These are phyloP conservation scores for Brachionichthys hirsutus DNA, from an alignment of 2,113 vertebrate genomes.

Conservation along the genomic window DNA sequence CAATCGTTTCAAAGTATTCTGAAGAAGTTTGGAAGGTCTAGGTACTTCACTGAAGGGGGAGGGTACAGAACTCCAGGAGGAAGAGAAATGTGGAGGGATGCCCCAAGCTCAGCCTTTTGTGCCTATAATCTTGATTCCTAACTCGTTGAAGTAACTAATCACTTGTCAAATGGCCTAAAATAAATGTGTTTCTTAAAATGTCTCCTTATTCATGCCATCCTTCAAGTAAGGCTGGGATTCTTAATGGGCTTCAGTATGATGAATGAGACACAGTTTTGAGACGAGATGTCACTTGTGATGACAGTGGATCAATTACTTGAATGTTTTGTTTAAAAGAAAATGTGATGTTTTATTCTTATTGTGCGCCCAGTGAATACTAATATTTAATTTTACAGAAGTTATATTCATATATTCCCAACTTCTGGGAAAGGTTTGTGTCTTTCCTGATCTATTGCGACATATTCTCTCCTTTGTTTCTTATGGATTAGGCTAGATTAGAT, in stretches of 20 bases:
- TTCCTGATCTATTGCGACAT: too few relatives aligned
- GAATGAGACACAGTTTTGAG: slow-evolving; percentile 5
- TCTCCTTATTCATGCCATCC: slow-evolving; percentile 16
- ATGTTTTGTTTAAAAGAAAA: too few relatives aligned
- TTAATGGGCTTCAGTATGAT: slow-evolving; percentile 21
- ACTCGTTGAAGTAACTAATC: slow-evolving; percentile 32
- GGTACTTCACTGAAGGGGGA: not conserved
- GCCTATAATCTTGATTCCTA: slow-evolving; percentile 6
- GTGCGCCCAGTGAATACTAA: too few relatives aligned
- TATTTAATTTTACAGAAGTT: too few relatives aligned
- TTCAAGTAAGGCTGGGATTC: slow-evolving; percentile 30
- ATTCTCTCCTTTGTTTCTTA: too few relatives aligned
- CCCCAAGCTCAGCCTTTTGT: not conserved
- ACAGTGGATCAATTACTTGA: too few relatives aligned
- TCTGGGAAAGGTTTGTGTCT: too few relatives aligned
- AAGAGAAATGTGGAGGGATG: not conserved
- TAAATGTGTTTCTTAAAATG: slow-evolving; percentile 58
- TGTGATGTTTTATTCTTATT: too few relatives aligned
- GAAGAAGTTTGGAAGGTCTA: slow-evolving; percentile 1
- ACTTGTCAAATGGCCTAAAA: slow-evolving; percentile 40
- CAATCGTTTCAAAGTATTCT: slow-evolving; percentile 31
- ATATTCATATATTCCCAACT: too few relatives aligned
- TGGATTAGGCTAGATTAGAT: too few relatives aligned
- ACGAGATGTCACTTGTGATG: too few relatives aligned
- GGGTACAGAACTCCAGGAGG: not conserved